phyloP scores from a whole-genome alignment of 2,113 vertebrate species.

The Onychorhynchus coronatus region DNA sequence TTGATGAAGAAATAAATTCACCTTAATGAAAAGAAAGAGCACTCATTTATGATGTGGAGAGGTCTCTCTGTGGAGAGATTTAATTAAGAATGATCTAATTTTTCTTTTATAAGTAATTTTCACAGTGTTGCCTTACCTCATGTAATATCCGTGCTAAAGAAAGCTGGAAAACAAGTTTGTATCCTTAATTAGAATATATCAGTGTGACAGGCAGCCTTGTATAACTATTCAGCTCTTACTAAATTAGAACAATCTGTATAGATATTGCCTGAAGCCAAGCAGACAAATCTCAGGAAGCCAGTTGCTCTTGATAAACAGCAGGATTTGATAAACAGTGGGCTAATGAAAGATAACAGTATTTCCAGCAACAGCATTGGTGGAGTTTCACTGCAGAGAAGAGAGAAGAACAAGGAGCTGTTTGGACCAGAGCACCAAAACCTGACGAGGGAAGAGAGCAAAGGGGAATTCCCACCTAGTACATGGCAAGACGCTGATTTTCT shows the following conservation, averaged over 20 bases:
- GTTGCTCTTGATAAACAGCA: background rate
- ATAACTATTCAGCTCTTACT: background rate
- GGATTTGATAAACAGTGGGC: background rate
- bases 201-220: background rate
- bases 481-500: background rate
- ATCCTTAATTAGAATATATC: background rate
- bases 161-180: background rate
- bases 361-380: background rate
- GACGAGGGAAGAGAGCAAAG: background rate
- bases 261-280: background rate
- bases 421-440: background rate
- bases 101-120: background rate
- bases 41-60: background rate
- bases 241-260: background rate
- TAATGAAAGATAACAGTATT: background rate
- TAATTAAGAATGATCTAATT: slow-evolving; percentile 23
- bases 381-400: background rate
- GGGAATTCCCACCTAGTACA: background rate
- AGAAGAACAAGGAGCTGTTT: background rate
- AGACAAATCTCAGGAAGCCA: background rate
- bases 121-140: background rate
- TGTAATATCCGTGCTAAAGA: background rate
- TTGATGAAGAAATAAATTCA: slow-evolving; percentile 9
- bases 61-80: background rate
- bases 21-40: slow-evolving; percentile 1